phyloP scores from a whole-genome alignment of 2,888 invertebrate species.

The Panorpa germanica region DNA sequence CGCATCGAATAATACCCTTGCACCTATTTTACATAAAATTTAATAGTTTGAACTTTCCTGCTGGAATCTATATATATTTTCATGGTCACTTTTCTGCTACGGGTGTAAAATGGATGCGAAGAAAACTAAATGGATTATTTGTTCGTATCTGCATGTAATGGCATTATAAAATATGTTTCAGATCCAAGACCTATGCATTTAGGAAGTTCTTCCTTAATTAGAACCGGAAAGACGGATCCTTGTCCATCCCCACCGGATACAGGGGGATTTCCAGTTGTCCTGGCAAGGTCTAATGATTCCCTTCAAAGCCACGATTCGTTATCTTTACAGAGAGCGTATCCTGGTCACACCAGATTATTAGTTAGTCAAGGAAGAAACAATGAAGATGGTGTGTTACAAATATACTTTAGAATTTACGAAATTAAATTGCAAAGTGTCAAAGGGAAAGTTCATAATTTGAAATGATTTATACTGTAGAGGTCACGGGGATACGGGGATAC shows the following conservation, averaged over 20 bases:
- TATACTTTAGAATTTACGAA: no score
- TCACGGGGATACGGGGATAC: no score
- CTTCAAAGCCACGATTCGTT: conserved; percentile 14
- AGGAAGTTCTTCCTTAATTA: conserved; percentile 19
- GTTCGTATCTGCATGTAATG: conserved; percentile 11
- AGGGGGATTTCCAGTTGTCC: conserved; percentile 20
- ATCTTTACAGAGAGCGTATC: conserved; percentile 20
- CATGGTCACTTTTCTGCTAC: no score
- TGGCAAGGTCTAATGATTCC: conserved; percentile 15
- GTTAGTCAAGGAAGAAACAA: conserved; percentile 19
- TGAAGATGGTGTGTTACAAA: conserved; percentile 16
- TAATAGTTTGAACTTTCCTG: no score
- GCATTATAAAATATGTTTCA: conserved; percentile 11
- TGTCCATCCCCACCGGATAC: conserved; percentile 19
- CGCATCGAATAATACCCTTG: no score
- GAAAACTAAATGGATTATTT: conserved; percentile 11
- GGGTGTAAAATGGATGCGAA: conserved; percentile 7
- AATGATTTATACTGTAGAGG: no score
- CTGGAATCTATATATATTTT: no score
- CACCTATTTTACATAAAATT: no score
- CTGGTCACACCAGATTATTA: conserved; percentile 16
- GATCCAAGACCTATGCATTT: conserved; percentile 23
- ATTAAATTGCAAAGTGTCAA: no score
- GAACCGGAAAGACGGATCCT: conserved; percentile 20
- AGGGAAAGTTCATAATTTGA: no score